Percentiles rank a stretch among this genome's conserved stretches.
These are phyloP conservation scores for Mycetomoellerius zeteki DNA, from an alignment of 1,140 invertebrate genomes.

Conservation along the genomic window DNA sequence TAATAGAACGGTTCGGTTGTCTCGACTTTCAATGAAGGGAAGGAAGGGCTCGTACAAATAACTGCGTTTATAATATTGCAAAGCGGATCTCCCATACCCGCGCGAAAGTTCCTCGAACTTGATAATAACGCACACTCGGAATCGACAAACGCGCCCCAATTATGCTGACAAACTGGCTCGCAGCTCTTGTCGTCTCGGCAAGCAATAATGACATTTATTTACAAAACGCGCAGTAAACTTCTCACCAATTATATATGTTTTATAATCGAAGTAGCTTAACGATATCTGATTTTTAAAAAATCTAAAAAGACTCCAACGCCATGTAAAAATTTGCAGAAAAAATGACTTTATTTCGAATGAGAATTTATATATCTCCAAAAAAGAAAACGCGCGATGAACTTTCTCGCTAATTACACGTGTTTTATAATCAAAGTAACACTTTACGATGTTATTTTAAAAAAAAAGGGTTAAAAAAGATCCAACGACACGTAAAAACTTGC, in stretches of 20 bases:
- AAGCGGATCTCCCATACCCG: constrained; percentile 51
- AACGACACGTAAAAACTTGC: neutral
- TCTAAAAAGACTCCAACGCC: neutral
- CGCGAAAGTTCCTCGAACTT: constrained; percentile 55
- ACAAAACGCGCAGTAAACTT: constrained; percentile 44
- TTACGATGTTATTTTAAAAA: neutral
- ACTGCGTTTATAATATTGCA: constrained; percentile 64
- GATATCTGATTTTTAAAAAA: neutral
- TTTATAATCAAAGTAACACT: neutral
- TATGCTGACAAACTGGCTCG: constrained; percentile 52
- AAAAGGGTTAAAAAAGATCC: neutral
- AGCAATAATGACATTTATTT: constrained; percentile 56
- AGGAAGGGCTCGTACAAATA: constrained; percentile 51
- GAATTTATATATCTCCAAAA: too few species aligned
- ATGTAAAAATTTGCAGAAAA: neutral
- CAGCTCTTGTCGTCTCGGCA: constrained; percentile 30
- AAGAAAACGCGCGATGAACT: too few species aligned
- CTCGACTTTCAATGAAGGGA: constrained; percentile 51
- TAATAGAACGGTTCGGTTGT: constrained; percentile 59
- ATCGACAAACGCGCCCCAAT: constrained; percentile 62
- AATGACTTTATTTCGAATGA: too few species aligned
- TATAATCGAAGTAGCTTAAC: neutral
- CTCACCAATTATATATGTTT: constrained; percentile 38
- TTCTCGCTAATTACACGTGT: neutral
- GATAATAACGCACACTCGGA: constrained; percentile 62